Conservation (phyloP, 1,140 invertebrate species). For the Drosophila eugracilis region DNA sequence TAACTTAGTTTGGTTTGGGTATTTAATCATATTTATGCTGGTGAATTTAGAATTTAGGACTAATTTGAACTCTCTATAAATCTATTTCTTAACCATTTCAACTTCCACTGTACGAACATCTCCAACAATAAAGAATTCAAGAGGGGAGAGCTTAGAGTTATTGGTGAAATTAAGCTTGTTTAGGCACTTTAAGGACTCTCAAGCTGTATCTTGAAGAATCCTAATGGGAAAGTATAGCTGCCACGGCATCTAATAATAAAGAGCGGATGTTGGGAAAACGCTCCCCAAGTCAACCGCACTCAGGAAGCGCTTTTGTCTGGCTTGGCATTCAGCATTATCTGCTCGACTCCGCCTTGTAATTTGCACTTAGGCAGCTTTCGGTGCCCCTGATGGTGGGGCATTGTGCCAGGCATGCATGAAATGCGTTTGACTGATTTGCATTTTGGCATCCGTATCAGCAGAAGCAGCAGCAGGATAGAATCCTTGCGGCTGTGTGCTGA, state of each 20-base stretch:
- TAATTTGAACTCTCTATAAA: too few relatives aligned
- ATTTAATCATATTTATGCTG: too few relatives aligned
- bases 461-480: conserved; percentile 15
- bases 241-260: conserved; percentile 18
- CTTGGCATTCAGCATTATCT: conserved; percentile 29
- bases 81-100: too few relatives aligned
- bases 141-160: conserved; percentile 1
- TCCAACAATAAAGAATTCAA: background rate
- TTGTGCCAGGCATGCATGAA: conserved; percentile 65
- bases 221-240: background rate
- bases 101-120: background rate
- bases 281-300: conserved; percentile 16
- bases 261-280: conserved; percentile 6
- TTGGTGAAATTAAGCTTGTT: background rate
- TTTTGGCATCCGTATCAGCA: conserved; percentile 39
- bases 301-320: conserved; percentile 30
- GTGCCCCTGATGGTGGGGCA: background rate
- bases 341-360: conserved; percentile 23
- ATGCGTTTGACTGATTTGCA: conserved; percentile 77
- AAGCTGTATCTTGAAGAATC: background rate
- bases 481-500: conserved; percentile 30
- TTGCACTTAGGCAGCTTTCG: conserved; percentile 17
- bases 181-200: too few relatives aligned
- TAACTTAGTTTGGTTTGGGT: too few relatives aligned
- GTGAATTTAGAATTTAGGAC: too few relatives aligned